A percentile compares a stretch with the other conserved stretches of the same genome.
phyloP scores from a whole-genome alignment of 2,888 invertebrate genomes.

The Anagyrus pseudococci region DNA sequence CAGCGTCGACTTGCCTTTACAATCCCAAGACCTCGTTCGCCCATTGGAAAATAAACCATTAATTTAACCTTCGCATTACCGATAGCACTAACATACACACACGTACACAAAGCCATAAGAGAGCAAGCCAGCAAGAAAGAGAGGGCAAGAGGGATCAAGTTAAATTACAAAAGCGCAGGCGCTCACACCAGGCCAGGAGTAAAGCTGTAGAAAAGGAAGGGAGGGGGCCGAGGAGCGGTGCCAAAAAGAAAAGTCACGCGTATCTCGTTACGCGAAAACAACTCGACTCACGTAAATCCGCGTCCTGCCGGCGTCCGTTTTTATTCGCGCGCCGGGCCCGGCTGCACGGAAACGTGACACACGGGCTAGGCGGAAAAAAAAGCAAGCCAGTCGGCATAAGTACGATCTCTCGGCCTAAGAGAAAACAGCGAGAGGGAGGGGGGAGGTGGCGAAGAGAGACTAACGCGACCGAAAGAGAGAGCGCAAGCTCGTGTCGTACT shows the following conservation, averaged over 20 bases:
- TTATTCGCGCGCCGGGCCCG: conserved; percentile 3
- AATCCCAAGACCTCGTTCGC: conserved; percentile 16
- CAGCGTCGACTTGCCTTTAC: conserved; percentile 18
- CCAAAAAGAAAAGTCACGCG: background rate
- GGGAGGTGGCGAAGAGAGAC: too few species aligned
- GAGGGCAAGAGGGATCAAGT: background rate
- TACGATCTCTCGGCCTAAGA: conserved; percentile 15
- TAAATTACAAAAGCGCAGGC: too few species aligned
- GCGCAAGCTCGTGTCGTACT: conserved; percentile 26
- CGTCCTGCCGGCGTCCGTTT: background rate
- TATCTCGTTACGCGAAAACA: conserved; percentile 10
- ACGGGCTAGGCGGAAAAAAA: background rate
- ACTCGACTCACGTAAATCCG: conserved; percentile 9
- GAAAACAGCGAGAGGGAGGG: background rate
- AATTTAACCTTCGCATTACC: conserved; percentile 24
- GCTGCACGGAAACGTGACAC: conserved; percentile 13
- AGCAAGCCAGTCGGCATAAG: background rate
- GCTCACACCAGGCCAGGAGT: too few species aligned
- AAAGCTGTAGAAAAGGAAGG: conserved; percentile 7
- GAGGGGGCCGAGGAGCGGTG: background rate
- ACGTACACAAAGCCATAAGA: too few species aligned
- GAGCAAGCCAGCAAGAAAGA: background rate
- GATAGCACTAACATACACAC: too few species aligned
- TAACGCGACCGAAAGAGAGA: too few species aligned
- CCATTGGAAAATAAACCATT: conserved; percentile 10